Evolutionary conservation across 2,113 vertebrate species (phyloP), one percentile per base, ranked within the genome.

Genomic region (Pseudopodoces humilis): DNA sequence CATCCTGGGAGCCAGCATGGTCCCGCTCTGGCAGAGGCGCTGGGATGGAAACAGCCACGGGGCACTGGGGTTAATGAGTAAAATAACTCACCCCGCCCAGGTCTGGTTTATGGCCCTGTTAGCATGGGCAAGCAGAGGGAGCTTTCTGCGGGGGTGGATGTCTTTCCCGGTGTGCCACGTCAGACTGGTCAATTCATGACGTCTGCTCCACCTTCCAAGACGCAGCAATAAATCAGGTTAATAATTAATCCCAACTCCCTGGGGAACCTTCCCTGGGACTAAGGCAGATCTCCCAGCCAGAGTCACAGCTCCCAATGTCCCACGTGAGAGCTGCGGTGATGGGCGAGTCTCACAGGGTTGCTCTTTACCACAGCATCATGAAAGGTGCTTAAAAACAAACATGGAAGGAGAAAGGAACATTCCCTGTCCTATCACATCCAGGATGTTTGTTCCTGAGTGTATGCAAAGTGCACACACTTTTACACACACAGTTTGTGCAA

Each of bases 61-160:
- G 31, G 43, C 43, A 20, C 20, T 30, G 85, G 25, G n/a, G 39
- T 87, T 94, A 82, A 85, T 60, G 67, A 31, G 28, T 89, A 72
- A 68, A 79, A 67, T 27, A 37, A 53, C 49, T 41, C 22, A 21
- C 41, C n/a, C 58, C 0, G 0, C 67, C 33, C 2, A 0, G 6
- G 5, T n/a, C 50, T 39, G 56, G 4, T 81, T 92, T 81, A 89
- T 78, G 68, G 86, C 27, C 39, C 50, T 30, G 43, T n/a, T 50
- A 88, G 3, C 6, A 2, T 2, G 21, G 39, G 35, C 43, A 35
- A 28, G 43, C 1, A 1, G 55, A 71, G 17, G 47, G 24, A 82
- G 33, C 6, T 60, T 78, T 81, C 44, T 30, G 37, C 44, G 87
- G 31, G 65, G 33, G 60, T 11, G 31, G n/a, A 72, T 62, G 37